A percentile compares a stretch with the other conserved stretches of the same genome.
These are phyloP conservation scores for Apostichopus parvimensis DNA, from an alignment of 35 echinoderm and acorn worm species.

Conservation along the genomic window DNA sequence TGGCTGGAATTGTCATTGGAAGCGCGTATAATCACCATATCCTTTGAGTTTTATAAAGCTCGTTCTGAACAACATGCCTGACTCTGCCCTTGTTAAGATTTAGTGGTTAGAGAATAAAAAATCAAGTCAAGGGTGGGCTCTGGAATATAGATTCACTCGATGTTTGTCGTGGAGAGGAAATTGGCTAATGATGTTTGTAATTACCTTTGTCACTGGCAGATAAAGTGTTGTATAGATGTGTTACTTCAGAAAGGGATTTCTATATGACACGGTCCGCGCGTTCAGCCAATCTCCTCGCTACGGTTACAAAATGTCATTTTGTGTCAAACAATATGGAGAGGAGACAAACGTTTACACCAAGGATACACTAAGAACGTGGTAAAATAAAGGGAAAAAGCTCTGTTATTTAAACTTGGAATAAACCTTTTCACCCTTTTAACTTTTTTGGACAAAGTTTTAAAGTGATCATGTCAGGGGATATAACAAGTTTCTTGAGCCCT, in stretches of 20 bases:
- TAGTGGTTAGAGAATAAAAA: neutral
- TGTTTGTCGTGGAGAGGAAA: constrained; percentile 22
- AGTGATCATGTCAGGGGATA: constrained; percentile 6
- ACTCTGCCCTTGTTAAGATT: neutral
- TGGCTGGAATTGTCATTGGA: constrained; percentile 6
- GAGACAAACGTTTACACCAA: neutral
- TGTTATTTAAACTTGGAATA: neutral
- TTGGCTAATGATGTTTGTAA: constrained; percentile 24
- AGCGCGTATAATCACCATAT: neutral
- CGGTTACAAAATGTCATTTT: too few species aligned
- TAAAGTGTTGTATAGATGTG: neutral
- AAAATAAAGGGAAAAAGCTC: neutral
- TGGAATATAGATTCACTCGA: neutral
- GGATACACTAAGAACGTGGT: neutral
- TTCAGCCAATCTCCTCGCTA: too few species aligned
- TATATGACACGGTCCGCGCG: too few species aligned
- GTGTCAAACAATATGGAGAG: neutral
- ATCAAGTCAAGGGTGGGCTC: neutral
- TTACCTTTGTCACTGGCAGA: constrained; percentile 24
- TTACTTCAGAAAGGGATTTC: too few species aligned
- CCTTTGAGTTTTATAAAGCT: neutral
- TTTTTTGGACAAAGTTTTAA: neutral
- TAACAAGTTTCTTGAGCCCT: neutral
- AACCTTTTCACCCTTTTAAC: neutral
- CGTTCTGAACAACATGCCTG: neutral